Percentiles rank a stretch among this genome's conserved stretches.
Evolutionary conservation across 2,888 invertebrate species (phyloP).

Genomic region (Trachelus tabidus): DNA sequence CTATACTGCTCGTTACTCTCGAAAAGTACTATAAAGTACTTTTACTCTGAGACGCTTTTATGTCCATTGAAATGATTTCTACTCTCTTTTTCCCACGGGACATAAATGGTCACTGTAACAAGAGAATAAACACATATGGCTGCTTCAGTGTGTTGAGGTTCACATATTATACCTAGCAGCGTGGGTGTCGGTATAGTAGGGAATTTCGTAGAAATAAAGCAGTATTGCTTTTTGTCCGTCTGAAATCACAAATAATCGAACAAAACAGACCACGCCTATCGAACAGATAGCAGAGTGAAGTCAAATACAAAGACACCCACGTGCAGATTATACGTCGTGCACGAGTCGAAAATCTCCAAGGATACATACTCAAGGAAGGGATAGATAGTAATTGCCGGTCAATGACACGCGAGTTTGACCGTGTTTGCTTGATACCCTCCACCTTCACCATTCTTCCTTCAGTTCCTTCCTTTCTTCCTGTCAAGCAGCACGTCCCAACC

Average conservation of each 20-base stretch:
- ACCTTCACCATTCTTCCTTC: neutral
- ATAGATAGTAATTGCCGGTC: neutral
- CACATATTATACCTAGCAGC: neutral
- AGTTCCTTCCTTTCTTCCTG: neutral
- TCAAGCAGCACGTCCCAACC: neutral
- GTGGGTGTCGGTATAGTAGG: neutral
- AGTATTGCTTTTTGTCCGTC: neutral
- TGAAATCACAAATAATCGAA: neutral
- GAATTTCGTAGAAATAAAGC: neutral
- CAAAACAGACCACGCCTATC: neutral
- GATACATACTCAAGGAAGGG: neutral
- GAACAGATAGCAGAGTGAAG: neutral
- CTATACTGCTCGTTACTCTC: too few species aligned
- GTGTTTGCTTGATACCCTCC: neutral
- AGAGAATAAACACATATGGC: neutral
- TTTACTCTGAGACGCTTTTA: neutral
- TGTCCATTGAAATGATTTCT: neutral
- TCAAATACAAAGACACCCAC: constrained; percentile 31
- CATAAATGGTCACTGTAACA: neutral
- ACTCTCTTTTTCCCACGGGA: neutral
- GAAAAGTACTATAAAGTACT: neutral
- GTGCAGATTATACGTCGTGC: constrained; percentile 23
- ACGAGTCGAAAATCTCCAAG: constrained; percentile 1
- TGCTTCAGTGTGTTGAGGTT: neutral
- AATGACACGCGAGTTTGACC: neutral